phyloP scores from a whole-genome alignment of 2,113 vertebrate genomes.

The Mellivora capensis region DNA sequence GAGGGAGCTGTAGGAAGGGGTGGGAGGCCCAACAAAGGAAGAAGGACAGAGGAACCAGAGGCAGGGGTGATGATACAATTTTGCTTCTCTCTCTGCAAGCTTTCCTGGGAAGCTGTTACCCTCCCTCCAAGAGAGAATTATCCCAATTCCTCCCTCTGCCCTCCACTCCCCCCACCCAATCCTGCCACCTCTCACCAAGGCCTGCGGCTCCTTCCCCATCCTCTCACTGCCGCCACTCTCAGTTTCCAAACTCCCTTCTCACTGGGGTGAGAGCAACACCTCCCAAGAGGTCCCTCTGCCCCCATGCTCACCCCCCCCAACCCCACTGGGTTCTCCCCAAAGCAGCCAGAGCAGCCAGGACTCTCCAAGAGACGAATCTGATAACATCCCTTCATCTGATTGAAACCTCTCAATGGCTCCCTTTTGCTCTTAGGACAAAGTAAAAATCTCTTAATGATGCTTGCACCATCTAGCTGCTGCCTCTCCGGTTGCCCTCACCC shows the following conservation, averaged over 20 bases:
- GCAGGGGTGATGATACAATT: accelerated
- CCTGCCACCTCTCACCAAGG: accelerated
- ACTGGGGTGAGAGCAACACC: neutral
- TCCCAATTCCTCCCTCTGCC: neutral
- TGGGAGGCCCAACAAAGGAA: neutral
- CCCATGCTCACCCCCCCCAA: neutral
- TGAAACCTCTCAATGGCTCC: neutral
- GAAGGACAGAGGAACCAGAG: neutral
- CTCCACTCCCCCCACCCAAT: neutral
- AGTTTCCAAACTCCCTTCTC: neutral
- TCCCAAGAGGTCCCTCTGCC: neutral
- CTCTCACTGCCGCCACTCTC: neutral
- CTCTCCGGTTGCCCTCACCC: neutral
- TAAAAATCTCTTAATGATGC: neutral
- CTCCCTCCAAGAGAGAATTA: neutral
- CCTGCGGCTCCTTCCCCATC: neutral
- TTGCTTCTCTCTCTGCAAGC: neutral
- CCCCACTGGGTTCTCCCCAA: neutral
- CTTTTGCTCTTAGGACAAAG: neutral
- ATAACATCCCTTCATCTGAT: neutral
- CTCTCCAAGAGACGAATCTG: neutral
- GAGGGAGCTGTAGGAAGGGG: neutral
- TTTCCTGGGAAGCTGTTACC: neutral
- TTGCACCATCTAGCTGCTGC: neutral
- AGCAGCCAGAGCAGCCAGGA: neutral